Conservation (phyloP, 2,797 vertebrate genomes). For the Falco concolor region DNA sequence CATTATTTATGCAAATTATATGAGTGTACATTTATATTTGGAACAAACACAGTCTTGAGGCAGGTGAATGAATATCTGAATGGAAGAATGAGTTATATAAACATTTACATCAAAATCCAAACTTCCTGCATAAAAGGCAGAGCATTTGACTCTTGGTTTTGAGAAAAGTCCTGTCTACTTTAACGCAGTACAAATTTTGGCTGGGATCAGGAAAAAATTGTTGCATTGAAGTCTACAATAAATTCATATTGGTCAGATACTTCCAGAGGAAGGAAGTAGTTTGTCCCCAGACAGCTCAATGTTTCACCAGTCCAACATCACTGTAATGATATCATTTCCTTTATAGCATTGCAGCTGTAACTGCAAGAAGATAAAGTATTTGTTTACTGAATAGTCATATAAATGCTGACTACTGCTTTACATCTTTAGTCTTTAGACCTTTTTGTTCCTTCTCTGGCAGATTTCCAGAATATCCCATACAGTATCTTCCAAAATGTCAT, state of each 20-base stretch:
- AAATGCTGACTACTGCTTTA: background rate
- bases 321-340: background rate
- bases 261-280: background rate
- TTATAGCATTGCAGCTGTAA: background rate
- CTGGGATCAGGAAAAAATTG: rapidly evolving
- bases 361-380: background rate
- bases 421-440: background rate
- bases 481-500: background rate
- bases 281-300: background rate
- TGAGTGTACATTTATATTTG: background rate
- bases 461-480: background rate
- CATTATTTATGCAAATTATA: background rate
- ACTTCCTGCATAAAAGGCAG: background rate
- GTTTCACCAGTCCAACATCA: background rate
- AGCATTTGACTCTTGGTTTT: background rate
- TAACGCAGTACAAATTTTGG: background rate
- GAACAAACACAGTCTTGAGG: background rate
- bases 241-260: background rate
- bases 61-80: background rate
- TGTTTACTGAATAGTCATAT: background rate
- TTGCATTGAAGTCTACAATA: background rate
- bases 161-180: background rate
- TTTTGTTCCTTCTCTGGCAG: background rate
- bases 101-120: background rate
- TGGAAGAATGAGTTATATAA: background rate